Base-by-base conservation (phyloP, 2,797 vertebrate genomes). In the Argentina silus region DNA sequence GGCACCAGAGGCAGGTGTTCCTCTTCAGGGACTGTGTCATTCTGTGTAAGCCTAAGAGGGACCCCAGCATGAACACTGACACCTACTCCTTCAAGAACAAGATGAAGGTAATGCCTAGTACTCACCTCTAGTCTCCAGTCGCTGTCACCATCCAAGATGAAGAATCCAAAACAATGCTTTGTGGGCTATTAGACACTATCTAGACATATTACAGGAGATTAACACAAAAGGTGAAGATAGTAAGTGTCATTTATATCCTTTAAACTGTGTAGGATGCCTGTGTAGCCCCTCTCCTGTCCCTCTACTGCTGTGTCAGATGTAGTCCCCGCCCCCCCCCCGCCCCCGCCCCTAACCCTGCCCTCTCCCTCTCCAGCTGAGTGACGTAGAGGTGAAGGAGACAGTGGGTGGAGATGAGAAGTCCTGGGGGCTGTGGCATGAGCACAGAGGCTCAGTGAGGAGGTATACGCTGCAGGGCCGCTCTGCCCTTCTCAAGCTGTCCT, bases 1-100 rank as follows among this genome's bases (percentile, higher is more conserved):
- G 97, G 81, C 98, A 99, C 84, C 97, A 97, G 80, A 96, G 98
- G 75, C 96, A 98, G 0, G 92, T 96, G 36, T 99, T 99, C 88
- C 96, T 99, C 79, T 99, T 98, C 83, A 97, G 93, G 81, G 95
- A 96, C 17, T 96, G 97, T 11, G 87, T 98, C 63, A 92, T 99
- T 8, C 94, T 99, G 86, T 99, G 98, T 85, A 99, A 98, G 81
- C 91, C 95, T 9, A 96, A 94, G 72, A 91, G 95, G 83, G 97
- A 98, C 88, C 90, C 93, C 0, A 93, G 83, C 80, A 93, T 93
- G 0, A 97, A 93, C 82, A 92, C 88, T 11, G 96, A 97, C 76
- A 93, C 94, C 69, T 99, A 95, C 9, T 78, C 94, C 70, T 99
- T 99, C 89, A 97, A 94, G 91, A 98, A 96, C 87, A 98, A 98